Percentiles rank a stretch among this genome's conserved stretches.
These are phyloP conservation scores for Alethe castanea DNA, from an alignment of 2,113 vertebrate species.

Conservation along the genomic window DNA sequence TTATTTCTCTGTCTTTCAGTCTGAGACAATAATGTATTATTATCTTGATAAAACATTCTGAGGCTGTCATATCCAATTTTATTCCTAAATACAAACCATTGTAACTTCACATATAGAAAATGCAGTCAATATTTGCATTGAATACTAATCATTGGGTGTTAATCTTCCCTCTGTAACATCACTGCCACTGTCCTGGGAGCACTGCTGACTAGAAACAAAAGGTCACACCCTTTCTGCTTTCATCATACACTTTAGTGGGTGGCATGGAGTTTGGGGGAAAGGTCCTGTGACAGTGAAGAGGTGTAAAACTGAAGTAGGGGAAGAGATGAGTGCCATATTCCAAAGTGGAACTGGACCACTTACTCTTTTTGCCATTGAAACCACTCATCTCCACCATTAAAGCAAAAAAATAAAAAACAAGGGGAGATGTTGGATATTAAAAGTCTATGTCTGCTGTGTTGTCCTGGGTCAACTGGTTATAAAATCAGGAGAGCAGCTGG, in stretches of 20 bases:
- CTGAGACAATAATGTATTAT: neutral
- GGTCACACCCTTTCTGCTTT: neutral
- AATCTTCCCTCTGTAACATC: neutral
- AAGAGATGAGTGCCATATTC: neutral
- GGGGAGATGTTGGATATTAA: neutral
- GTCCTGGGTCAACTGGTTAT: neutral
- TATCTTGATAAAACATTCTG: neutral
- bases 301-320: neutral
- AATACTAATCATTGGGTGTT: neutral
- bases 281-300: neutral
- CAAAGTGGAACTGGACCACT: neutral
- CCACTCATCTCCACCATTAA: neutral
- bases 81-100: neutral
- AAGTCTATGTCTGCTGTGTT: neutral
- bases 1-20: neutral
- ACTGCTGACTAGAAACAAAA: neutral
- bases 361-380: conserved; percentile 17
- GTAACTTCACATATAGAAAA: neutral
- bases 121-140: neutral
- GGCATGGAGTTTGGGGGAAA: neutral
- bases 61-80: neutral
- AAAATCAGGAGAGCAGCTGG: neutral
- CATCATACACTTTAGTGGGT: neutral
- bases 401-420: neutral
- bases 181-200: neutral